Evolutionary conservation across 53 echinoderm and acorn worm species (phyloP).

Genomic region (Echinometra lucunter): DNA sequence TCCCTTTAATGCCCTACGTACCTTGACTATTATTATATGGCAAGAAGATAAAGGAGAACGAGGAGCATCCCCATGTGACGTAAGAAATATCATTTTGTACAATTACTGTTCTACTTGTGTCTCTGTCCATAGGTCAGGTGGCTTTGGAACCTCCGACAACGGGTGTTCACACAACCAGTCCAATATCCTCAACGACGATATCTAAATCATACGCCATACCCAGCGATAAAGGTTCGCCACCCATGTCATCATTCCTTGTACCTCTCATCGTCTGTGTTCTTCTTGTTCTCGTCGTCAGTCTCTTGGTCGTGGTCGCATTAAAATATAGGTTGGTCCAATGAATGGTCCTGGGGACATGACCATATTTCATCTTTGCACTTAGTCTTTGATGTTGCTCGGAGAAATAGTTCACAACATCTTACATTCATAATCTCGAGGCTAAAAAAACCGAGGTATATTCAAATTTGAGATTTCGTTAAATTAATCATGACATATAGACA

Average conservation of each 20-base stretch:
- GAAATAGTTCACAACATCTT: background rate
- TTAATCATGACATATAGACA: too few relatives aligned
- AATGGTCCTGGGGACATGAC: background rate
- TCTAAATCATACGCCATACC: slow-evolving; percentile 22
- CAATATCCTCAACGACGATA: background rate
- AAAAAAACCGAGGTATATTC: too few relatives aligned
- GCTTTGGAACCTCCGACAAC: background rate
- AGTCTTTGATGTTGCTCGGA: background rate
- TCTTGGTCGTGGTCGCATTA: slow-evolving; percentile 27
- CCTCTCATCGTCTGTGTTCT: slow-evolving; percentile 52
- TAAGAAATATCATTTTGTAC: background rate
- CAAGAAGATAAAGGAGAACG: too few relatives aligned
- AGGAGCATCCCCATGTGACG: background rate
- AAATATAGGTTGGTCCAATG: background rate
- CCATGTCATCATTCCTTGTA: background rate
- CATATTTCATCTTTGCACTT: background rate
- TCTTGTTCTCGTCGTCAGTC: slow-evolving; percentile 1
- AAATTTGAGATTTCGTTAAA: too few relatives aligned
- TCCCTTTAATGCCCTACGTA: too few relatives aligned
- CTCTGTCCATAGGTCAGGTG: background rate
- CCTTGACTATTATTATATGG: too few relatives aligned
- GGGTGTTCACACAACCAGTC: background rate
- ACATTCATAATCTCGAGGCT: background rate
- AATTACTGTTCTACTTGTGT: background rate
- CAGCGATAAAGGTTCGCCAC: slow-evolving; percentile 29